Conservation (phyloP, 2,888 invertebrate genomes). For the Gymnocheta viridis region DNA sequence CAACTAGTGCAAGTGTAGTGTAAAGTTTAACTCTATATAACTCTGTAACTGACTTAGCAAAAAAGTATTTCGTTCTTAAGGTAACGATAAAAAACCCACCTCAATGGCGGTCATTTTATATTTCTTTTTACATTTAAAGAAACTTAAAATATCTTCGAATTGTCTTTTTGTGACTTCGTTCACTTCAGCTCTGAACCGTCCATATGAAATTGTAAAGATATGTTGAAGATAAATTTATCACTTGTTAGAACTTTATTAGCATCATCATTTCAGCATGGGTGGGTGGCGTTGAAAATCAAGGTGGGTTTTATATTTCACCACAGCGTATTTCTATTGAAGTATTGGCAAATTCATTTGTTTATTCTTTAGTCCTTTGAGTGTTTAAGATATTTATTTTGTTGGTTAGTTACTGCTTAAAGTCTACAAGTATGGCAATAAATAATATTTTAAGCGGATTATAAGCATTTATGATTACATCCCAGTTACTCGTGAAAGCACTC, state of each 20-base stretch:
- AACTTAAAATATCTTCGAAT: no score
- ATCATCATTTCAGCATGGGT: constrained; percentile 28
- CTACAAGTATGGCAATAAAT: constrained; percentile 69
- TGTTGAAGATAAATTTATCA: constrained; percentile 14
- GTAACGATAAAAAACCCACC: no score
- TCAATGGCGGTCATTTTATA: no score
- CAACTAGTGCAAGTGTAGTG: no score
- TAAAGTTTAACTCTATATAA: no score
- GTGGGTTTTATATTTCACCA: neutral
- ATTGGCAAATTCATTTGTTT: neutral
- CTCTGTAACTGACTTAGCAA: no score
- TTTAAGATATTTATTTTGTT: neutral
- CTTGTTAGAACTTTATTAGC: constrained; percentile 50
- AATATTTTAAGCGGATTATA: constrained; percentile 70
- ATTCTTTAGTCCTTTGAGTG: neutral
- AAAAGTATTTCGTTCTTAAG: no score
- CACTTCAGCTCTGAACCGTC: no score
- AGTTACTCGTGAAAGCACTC: neutral
- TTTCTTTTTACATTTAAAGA: no score
- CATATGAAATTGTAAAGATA: neutral
- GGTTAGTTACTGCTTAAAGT: constrained; percentile 24
- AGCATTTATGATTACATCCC: constrained; percentile 63
- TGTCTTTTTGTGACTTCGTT: no score
- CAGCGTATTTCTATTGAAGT: neutral
- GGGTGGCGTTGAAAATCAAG: constrained; percentile 20